Evolutionary conservation across 2,888 invertebrate species (phyloP).

Genomic region (Apotomis turbidana): DNA sequence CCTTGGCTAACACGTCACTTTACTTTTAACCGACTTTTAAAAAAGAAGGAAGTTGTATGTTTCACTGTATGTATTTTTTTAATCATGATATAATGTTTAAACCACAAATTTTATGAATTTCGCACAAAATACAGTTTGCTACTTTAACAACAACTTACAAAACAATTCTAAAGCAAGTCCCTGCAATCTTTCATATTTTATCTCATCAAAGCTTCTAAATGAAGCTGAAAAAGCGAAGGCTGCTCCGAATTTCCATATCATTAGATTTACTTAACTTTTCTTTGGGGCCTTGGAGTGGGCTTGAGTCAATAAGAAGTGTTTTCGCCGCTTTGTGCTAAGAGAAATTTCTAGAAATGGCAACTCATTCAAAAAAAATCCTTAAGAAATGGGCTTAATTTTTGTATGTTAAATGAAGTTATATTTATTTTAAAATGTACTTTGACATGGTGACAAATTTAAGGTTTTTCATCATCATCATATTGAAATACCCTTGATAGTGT

Average conservation of each 20-base stretch:
- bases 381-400: slow-evolving; percentile 11
- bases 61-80: too few relatives aligned
- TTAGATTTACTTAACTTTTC: slow-evolving; percentile 33
- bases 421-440: background rate
- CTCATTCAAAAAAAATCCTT: slow-evolving; percentile 23
- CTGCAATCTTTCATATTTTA: slow-evolving; percentile 28
- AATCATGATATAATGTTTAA: too few relatives aligned
- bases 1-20: too few relatives aligned
- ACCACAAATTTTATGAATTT: too few relatives aligned
- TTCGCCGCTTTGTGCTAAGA: slow-evolving; percentile 27
- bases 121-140: background rate
- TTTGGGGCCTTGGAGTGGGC: slow-evolving; percentile 7
- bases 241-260: slow-evolving; percentile 35
- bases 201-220: slow-evolving; percentile 23
- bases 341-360: slow-evolving; percentile 7
- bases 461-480: too few relatives aligned
- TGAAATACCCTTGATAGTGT: too few relatives aligned
- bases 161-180: background rate
- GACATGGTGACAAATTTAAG: background rate
- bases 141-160: slow-evolving; percentile 6
- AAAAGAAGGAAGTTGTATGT: too few relatives aligned
- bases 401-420: background rate
- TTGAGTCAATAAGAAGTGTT: slow-evolving; percentile 23
- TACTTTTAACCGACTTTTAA: too few relatives aligned
- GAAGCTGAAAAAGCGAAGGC: slow-evolving; percentile 16